Evolutionary conservation across 2,797 vertebrate genomes (phyloP).

Genomic region (Cryptoblepharus egeriae): DNA sequence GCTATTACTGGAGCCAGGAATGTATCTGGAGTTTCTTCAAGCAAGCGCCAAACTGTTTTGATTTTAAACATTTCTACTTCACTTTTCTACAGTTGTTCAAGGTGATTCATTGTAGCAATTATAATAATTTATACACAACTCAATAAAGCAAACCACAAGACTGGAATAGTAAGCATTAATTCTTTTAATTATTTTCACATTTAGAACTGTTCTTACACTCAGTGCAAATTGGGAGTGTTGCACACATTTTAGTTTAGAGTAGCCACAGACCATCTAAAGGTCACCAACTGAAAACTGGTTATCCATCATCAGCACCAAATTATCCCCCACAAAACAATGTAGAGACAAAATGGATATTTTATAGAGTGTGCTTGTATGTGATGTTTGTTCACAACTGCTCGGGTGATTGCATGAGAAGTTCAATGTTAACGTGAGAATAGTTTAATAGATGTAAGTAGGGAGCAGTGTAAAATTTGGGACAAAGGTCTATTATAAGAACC

Average conservation of each 20-base stretch:
- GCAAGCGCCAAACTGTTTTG: background rate
- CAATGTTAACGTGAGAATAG: too few relatives aligned
- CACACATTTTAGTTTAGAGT: background rate
- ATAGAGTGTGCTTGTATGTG: background rate
- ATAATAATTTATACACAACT: background rate
- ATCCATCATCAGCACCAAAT: background rate
- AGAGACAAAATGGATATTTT: too few relatives aligned
- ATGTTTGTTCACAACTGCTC: background rate
- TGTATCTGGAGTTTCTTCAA: background rate
- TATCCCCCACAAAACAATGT: too few relatives aligned
- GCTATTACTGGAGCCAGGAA: background rate
- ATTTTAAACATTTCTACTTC: background rate
- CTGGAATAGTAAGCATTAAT: background rate
- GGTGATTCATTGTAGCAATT: background rate
- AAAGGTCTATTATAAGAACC: background rate
- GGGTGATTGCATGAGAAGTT: background rate
- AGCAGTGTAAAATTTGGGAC: accelerated
- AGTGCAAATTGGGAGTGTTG: background rate
- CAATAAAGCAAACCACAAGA: background rate
- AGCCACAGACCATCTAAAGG: background rate
- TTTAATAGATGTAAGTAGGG: background rate
- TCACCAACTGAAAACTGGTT: background rate
- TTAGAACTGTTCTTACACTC: background rate
- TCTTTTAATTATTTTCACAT: background rate
- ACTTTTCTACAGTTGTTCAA: background rate